A percentile compares a stretch with the other conserved stretches of the same genome.
phyloP scores from a whole-genome alignment of 1,140 invertebrate genomes.

The Bombus fervidus region DNA sequence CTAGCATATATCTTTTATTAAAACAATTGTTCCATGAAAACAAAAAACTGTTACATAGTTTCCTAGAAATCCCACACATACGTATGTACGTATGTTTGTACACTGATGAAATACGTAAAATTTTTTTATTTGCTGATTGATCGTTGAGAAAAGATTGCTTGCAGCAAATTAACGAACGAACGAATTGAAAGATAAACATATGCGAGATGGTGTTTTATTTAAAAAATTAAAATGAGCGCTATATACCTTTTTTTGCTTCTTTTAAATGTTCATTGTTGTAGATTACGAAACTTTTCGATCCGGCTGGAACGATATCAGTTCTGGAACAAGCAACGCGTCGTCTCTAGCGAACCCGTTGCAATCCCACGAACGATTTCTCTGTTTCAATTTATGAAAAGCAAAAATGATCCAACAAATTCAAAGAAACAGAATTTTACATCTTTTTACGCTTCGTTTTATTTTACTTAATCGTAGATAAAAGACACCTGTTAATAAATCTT shows the following conservation, averaged over 20 bases:
- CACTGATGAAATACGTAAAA: not conserved
- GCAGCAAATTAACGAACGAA: not conserved
- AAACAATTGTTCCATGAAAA: not conserved
- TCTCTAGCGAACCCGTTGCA: not conserved
- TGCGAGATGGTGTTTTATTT: not conserved
- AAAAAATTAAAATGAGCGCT: not conserved
- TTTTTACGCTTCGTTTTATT: too few relatives aligned
- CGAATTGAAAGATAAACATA: not conserved
- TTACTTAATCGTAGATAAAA: too few relatives aligned
- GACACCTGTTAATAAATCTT: too few relatives aligned
- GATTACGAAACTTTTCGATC: not conserved
- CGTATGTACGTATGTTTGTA: too few relatives aligned
- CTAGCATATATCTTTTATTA: not conserved
- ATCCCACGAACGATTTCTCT: not conserved
- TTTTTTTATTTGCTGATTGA: not conserved
- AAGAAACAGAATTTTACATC: not conserved
- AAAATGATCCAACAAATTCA: not conserved
- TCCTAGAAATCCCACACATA: not conserved
- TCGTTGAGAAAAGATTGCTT: not conserved
- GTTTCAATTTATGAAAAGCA: not conserved
- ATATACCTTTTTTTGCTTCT: not conserved
- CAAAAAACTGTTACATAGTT: not conserved
- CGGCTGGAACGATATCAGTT: not conserved
- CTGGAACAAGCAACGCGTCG: not conserved
- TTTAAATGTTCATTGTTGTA: not conserved